Evolutionary conservation across 1,140 invertebrate genomes (phyloP).

Genomic region (Aporrectodea caliginosa): DNA sequence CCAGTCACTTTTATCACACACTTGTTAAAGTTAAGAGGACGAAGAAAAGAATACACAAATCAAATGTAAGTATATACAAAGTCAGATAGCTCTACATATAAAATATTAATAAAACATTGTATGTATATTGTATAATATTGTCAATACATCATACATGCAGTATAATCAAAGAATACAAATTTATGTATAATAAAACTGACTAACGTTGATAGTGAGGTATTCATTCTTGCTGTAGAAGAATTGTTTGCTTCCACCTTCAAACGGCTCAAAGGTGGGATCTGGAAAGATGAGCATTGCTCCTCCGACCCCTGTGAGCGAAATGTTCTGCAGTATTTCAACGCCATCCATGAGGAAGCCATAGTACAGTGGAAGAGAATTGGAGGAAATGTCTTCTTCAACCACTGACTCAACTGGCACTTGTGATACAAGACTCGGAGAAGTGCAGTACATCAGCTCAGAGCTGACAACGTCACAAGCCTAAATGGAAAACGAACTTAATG

Average conservation of each 20-base stretch:
- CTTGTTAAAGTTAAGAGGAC: too few relatives aligned
- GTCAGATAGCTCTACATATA: neutral
- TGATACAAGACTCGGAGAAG: neutral
- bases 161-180: constrained; percentile 10
- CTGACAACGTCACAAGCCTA: too few relatives aligned
- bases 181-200: constrained; percentile 33
- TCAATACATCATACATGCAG: too few relatives aligned
- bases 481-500: too few relatives aligned
- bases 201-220: constrained; percentile 88
- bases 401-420: too few relatives aligned
- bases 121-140: too few relatives aligned
- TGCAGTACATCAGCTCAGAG: neutral
- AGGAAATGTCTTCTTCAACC: neutral
- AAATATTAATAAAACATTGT: too few relatives aligned
- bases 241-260: constrained; percentile 67
- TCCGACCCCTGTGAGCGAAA: constrained; percentile 55
- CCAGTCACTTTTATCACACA: too few relatives aligned
- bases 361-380: constrained; percentile 64
- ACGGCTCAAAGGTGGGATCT: constrained; percentile 82
- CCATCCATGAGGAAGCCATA: constrained; percentile 97
- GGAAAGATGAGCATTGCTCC: constrained; percentile 65
- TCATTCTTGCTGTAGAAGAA: constrained; percentile 62
- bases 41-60: too few relatives aligned
- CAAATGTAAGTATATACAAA: too few relatives aligned
- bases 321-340: constrained; percentile 79